Conservation (phyloP, 2,888 invertebrate species). For the Taenaris catops region DNA sequence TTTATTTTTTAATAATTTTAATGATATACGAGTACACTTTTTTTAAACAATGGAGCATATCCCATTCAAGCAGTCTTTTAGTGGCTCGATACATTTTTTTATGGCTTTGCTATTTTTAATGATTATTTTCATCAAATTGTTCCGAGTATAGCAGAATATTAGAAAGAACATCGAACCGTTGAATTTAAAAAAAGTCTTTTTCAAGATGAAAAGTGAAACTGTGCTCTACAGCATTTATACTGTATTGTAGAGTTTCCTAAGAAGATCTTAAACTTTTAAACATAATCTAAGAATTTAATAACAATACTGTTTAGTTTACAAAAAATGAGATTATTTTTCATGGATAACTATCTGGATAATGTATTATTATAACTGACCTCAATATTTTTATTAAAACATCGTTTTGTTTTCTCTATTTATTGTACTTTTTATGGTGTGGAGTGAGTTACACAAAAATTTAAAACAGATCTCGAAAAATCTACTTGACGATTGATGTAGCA, state of each 20-base stretch:
- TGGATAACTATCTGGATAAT: too few species aligned
- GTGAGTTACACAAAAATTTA: conserved; percentile 10
- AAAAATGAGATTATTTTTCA: too few species aligned
- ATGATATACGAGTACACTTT: not conserved
- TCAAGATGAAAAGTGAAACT: too few species aligned
- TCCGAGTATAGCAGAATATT: too few species aligned
- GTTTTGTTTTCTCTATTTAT: not conserved
- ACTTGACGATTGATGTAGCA: conserved; percentile 48
- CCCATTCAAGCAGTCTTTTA: conserved; percentile 50
- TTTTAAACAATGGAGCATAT: conserved; percentile 5
- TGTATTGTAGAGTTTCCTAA: not conserved
- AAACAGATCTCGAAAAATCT: conserved; percentile 29
- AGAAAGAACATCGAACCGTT: not conserved
- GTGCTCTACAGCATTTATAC: not conserved
- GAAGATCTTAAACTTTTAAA: not conserved
- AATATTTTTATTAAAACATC: not conserved
- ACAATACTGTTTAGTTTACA: not conserved
- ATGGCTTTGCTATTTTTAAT: conserved; percentile 19
- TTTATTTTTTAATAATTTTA: conserved; percentile 4
- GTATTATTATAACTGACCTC: too few species aligned
- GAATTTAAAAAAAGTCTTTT: too few species aligned
- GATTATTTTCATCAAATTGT: not conserved
- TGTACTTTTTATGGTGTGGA: not conserved
- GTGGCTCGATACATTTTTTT: conserved; percentile 33
- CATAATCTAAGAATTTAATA: not conserved